These are phyloP conservation scores for Trichonephila inaurata DNA, from an alignment of 1,140 invertebrate species.

Conservation along the genomic window DNA sequence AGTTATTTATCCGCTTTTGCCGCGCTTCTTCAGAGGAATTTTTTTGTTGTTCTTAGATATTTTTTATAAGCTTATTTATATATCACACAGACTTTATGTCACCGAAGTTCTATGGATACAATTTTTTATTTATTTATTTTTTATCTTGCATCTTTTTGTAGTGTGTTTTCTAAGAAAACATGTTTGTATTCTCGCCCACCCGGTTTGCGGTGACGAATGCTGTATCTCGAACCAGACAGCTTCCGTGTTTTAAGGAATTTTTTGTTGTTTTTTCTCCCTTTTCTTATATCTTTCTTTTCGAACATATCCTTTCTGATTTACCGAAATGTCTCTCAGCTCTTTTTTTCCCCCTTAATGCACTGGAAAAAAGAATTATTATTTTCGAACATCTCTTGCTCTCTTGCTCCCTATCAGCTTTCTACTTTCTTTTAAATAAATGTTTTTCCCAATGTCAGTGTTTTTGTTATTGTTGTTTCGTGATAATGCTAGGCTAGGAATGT, in stretches of 20 bases:
- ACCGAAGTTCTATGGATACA: not conserved
- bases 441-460: too few species aligned
- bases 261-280: not conserved
- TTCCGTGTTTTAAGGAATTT: slow-evolving; percentile 27
- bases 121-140: not conserved
- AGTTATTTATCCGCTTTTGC: not conserved
- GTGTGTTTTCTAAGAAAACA: slow-evolving; percentile 2
- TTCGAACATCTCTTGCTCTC: not conserved
- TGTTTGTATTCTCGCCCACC: not conserved
- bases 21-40: not conserved
- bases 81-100: slow-evolving; percentile 6
- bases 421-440: not conserved
- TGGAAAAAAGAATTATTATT: too few species aligned
- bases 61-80: not conserved
- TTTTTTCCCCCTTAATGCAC: not conserved
- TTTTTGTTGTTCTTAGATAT: not conserved
- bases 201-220: not conserved
- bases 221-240: not conserved
- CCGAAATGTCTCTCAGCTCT: not conserved
- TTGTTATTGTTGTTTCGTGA: too few species aligned
- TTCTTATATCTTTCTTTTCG: too few species aligned
- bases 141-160: not conserved
- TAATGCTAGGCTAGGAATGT: too few species aligned
- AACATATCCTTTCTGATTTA: not conserved
- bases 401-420: not conserved